phyloP scores from a whole-genome alignment of 2,888 invertebrate genomes.

The Philaethria dido region DNA sequence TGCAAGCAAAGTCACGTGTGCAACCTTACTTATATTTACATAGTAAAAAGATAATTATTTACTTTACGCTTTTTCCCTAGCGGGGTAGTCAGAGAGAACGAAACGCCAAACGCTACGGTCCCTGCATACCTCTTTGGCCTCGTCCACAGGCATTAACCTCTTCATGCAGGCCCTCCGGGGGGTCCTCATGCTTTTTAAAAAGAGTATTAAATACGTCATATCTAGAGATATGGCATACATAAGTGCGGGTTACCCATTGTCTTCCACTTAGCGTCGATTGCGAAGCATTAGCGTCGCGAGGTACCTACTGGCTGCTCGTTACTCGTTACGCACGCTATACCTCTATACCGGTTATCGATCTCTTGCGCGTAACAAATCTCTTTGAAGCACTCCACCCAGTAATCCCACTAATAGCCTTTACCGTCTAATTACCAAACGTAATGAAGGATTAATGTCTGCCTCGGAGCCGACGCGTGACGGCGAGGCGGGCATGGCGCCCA shows the following conservation, averaged over 20 bases:
- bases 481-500: too few species aligned
- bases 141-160: too few species aligned
- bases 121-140: too few species aligned
- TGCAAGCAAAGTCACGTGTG: too few species aligned
- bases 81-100: too few species aligned
- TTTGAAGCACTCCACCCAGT: constrained; percentile 18
- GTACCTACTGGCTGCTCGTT: not conserved
- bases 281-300: constrained; percentile 11
- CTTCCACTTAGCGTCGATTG: constrained; percentile 13
- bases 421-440: constrained; percentile 23
- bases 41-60: not conserved
- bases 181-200: too few species aligned
- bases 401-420: constrained; percentile 21
- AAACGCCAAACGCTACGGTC: too few species aligned
- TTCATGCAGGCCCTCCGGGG: too few species aligned
- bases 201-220: not conserved
- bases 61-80: too few species aligned
- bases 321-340: not conserved
- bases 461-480: constrained; percentile 10
- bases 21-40: too few species aligned
- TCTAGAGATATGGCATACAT: not conserved
- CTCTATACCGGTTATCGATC: not conserved
- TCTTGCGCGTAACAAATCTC: constrained; percentile 19
- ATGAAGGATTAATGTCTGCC: constrained; percentile 22
- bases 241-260: not conserved